Conservation (phyloP, 1,140 invertebrate species). For the Hycleus cichorii region DNA sequence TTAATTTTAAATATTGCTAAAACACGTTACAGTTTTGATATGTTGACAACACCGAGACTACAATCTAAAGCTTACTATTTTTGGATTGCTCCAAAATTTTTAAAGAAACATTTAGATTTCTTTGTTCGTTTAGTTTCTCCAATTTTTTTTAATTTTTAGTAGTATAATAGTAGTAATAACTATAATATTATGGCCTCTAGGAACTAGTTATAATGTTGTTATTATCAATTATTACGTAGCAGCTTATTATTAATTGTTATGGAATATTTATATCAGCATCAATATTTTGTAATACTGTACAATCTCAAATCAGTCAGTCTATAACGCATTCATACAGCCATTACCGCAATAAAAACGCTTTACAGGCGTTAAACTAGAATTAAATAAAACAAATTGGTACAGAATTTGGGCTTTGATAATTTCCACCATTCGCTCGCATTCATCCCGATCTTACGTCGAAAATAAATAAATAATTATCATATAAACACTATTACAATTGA, state of each 20-base stretch:
- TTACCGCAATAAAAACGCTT: not conserved
- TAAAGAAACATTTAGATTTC: constrained; percentile 23
- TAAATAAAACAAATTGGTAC: too few relatives aligned
- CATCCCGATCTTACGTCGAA: not conserved
- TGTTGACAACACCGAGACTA: constrained; percentile 36
- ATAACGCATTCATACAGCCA: constrained; percentile 2
- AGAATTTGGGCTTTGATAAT: not conserved
- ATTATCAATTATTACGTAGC: constrained; percentile 1
- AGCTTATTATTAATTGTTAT: constrained; percentile 16
- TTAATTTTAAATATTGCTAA: constrained; percentile 21
- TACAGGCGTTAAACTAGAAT: too few relatives aligned
- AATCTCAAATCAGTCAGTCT: constrained; percentile 11
- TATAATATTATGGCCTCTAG: constrained; percentile 24
- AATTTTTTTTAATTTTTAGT: not conserved
- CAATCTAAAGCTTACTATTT: constrained; percentile 15
- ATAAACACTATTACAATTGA: not conserved
- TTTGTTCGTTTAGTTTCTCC: too few relatives aligned
- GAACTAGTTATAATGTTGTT: constrained; percentile 28
- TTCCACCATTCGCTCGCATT: not conserved
- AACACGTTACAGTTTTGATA: constrained; percentile 34
- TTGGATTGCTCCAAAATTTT: constrained; percentile 8
- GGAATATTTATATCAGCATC: constrained; percentile 26
- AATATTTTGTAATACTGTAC: constrained; percentile 32
- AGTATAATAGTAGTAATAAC: not conserved
- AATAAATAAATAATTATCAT: not conserved